Base-by-base conservation (phyloP, 35 echinoderm and acorn worm species). In the Heliocidaris erythrogramma region DNA sequence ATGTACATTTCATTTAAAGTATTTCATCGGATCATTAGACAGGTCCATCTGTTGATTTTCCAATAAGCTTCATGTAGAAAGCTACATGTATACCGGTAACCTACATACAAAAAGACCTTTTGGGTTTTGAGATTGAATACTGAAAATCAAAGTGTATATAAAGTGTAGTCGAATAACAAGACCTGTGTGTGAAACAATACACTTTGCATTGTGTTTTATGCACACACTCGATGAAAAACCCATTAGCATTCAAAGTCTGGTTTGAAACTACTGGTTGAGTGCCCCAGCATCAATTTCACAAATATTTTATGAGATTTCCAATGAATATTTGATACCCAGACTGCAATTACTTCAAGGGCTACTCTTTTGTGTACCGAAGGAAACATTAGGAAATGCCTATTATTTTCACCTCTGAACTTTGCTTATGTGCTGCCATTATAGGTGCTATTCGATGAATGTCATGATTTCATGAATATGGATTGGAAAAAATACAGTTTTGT, bases 251-350 rank as follows among this genome's bases (percentile, higher is more conserved):
- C 65, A 27, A 4, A 78, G 65, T 78, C 65, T 78, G 18, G 65
- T 21, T 18, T 7, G 27, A 78, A 78, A 18, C 21, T 78, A 78
- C 65, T n/a, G 65, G 21, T 78, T 78, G 65, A 78, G 65, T 78
- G 27, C 21, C 65, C 27, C 65, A 27, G 65, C 27, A 78, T 78
- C 65, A 78, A 78, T 78, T 78, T 78, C 65, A 78, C 65, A 78
- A 78, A 78, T 78, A 78, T 78, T 78, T 78, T 78, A 78, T 78
- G 65, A 78, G 65, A 78, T 27, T 78, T 78, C 65, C n/a, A 18
- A 18, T 78, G 65, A 78, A 78, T 78, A 78, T 78, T 78, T 78
- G 65, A 78, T 78, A 78, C 14, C 65, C 27, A n/a, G 4, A 78
- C 65, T 78, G 65, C 17, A 78, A 78, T 78, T 78, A 78, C 21